Percentiles rank a stretch among this genome's conserved stretches.
These are phyloP conservation scores for Octodonta nipae DNA, from an alignment of 2,888 invertebrate genomes.

Conservation along the genomic window DNA sequence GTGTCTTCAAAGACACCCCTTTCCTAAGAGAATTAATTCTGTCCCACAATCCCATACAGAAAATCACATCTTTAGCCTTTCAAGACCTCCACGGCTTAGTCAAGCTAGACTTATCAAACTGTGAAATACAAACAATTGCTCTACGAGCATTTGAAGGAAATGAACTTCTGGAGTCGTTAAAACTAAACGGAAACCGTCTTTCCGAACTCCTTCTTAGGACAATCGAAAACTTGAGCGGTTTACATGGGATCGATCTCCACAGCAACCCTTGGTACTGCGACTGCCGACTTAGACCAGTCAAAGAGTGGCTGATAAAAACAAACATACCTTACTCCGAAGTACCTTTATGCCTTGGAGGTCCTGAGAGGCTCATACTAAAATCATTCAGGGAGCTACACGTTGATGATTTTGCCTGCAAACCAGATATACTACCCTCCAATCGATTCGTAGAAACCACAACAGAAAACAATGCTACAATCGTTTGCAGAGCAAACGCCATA, in stretches of 20 bases:
- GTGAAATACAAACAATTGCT: conserved; percentile 66
- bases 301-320: conserved; percentile 66
- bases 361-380: conserved; percentile 54
- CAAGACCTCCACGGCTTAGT: conserved; percentile 61
- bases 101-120: conserved; percentile 71
- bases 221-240: conserved; percentile 56
- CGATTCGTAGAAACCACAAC: conserved; percentile 65
- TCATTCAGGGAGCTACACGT: conserved; percentile 63
- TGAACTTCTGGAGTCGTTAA: conserved; percentile 61
- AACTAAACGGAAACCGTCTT: conserved; percentile 69
- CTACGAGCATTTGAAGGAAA: conserved; percentile 65
- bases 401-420: conserved; percentile 77
- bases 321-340: conserved; percentile 66
- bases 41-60: conserved; percentile 68
- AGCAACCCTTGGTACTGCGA: conserved; percentile 85
- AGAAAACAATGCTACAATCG: conserved; percentile 74
- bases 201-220: conserved; percentile 58
- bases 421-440: conserved; percentile 61
- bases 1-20: conserved; percentile 65
- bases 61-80: conserved; percentile 64
- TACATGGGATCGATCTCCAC: conserved; percentile 70
- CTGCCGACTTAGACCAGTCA: conserved; percentile 66
- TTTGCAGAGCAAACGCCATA: conserved; percentile 67
- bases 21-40: conserved; percentile 70
- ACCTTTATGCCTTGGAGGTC: conserved; percentile 61